Evolutionary conservation across 2,888 invertebrate genomes (phyloP), one percentile per base, ranked within the genome.

Genomic region (Watsonalla cultraria): DNA sequence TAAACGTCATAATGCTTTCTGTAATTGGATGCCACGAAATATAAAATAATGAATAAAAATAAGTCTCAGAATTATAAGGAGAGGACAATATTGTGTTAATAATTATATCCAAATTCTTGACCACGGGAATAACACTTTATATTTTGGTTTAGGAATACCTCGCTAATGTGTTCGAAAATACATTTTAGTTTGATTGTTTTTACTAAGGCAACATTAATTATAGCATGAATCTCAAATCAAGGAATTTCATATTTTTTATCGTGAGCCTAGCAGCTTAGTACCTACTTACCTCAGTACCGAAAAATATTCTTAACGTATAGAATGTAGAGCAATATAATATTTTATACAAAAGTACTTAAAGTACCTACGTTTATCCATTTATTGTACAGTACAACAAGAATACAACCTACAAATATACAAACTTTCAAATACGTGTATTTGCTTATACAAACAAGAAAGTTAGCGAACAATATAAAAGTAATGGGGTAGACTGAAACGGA

Each of bases 401-500:
- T 84, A 84, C 83, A 84, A 86, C 83, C 82, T 84, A 87, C 85
- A 89, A 90, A 90, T 88, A 90, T 81, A 88, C 84, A 86, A 89
- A 90, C 90, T 90, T 90, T 90, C 89, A 89, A 89, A 90, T 88
- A 86, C 86, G 84, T 88, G 86, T 88, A 90, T 90, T 90, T 90
- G 89, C 90, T 89, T 89, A 90, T 84, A 90, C 89, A 90, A 90
- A 90, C 90, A 90, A 90, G 90, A 90, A 90, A 90, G 90, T 90
- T 90, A 90, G 90, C 89, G 90, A 90, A 90, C 90, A 89, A 90
- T 90, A 90, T 90, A 90, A 90, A 90, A 89, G 89, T 90, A 90
- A 90, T 90, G 86, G 87, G 84, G 84, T 84, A 87, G 89, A 90
- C 69, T 57, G 84, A 82, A 78, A 87, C 60, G 60, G 76, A 52